Conservation (phyloP, 2,113 vertebrate species). For the Oxyura jamaicensis region DNA sequence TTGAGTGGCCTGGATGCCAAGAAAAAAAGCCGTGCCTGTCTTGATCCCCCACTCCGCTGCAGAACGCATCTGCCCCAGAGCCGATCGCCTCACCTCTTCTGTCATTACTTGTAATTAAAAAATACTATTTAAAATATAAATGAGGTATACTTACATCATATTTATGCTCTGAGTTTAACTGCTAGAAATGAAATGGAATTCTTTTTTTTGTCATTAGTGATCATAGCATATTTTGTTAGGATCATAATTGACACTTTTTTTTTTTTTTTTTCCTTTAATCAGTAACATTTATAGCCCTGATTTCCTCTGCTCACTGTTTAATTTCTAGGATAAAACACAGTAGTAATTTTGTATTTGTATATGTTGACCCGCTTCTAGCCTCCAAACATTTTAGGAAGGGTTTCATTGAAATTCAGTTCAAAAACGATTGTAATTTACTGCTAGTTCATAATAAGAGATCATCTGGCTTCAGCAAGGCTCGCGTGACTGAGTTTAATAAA, state of each 20-base stretch:
- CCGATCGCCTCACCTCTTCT: neutral
- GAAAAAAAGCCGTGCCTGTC: too few species aligned
- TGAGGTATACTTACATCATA: neutral
- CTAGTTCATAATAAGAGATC: slow-evolving; percentile 88
- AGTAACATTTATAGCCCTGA: neutral
- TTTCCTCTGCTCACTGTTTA: neutral
- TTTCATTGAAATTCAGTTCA: slow-evolving; percentile 89
- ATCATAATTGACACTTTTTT: neutral
- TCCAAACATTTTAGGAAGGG: slow-evolving; percentile 82
- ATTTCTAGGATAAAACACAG: neutral
- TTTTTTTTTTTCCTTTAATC: neutral
- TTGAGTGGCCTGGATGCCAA: too few species aligned
- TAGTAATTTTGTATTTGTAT: slow-evolving; percentile 24
- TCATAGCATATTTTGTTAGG: neutral
- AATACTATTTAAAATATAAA: neutral
- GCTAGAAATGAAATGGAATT: neutral
- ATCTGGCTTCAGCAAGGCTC: slow-evolving; percentile 81
- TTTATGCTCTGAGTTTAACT: neutral
- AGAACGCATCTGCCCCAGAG: too few species aligned
- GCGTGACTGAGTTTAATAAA: slow-evolving; percentile 80
- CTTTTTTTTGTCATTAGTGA: neutral
- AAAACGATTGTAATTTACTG: slow-evolving; percentile 85
- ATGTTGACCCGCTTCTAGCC: slow-evolving; percentile 76
- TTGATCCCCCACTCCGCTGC: too few species aligned
- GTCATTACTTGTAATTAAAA: neutral